Percentiles rank a stretch among this genome's conserved stretches.
These are phyloP conservation scores for Chrysodeixis includens DNA, from an alignment of 2,888 invertebrate species.

Conservation along the genomic window DNA sequence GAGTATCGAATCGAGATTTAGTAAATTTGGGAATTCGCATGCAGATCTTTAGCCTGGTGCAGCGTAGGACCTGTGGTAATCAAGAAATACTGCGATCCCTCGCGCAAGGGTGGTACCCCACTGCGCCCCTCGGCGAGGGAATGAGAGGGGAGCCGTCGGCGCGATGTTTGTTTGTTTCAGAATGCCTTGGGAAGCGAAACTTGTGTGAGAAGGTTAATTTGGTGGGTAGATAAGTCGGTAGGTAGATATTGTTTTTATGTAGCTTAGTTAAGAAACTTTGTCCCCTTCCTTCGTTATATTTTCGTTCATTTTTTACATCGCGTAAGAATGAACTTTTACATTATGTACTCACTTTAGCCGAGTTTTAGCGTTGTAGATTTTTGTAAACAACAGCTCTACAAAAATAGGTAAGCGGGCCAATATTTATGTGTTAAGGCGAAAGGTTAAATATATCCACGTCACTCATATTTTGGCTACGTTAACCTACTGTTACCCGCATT, in stretches of 20 bases:
- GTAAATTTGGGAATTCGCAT: constrained; percentile 84
- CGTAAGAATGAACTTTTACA: constrained; percentile 38
- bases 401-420: not conserved
- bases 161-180: constrained; percentile 68
- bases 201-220: constrained; percentile 69
- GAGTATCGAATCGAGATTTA: constrained; percentile 76
- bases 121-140: constrained; percentile 53
- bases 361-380: constrained; percentile 15
- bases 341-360: constrained; percentile 31
- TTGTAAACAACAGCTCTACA: constrained; percentile 25
- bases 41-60: constrained; percentile 77
- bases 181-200: constrained; percentile 65
- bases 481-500: not conserved
- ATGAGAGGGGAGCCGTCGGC: constrained; percentile 50
- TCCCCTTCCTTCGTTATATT: constrained; percentile 39
- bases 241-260: constrained; percentile 62
- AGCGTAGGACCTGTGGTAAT: constrained; percentile 70
- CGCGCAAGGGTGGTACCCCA: constrained; percentile 55
- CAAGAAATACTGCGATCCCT: constrained; percentile 68
- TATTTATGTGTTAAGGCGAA: constrained; percentile 1
- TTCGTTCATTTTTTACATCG: constrained; percentile 50
- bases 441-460: not conserved
- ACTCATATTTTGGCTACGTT: too few relatives aligned
- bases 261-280: constrained; percentile 53
- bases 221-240: constrained; percentile 68